These are phyloP conservation scores for Lontra canadensis DNA, from an alignment of 2,113 vertebrate genomes.

Conservation along the genomic window DNA sequence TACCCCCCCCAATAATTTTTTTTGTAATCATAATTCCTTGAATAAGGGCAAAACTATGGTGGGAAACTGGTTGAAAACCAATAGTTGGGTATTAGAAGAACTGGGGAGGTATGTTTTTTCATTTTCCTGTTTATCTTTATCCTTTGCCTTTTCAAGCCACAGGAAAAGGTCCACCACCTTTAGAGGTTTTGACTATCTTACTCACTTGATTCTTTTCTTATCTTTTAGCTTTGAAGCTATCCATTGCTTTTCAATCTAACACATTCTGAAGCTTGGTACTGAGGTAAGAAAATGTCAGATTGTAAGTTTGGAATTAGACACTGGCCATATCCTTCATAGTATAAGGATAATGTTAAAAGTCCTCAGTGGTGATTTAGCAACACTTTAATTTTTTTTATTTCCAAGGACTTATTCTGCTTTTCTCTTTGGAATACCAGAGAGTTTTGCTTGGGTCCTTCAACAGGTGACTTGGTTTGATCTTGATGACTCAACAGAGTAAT, in stretches of 20 bases:
- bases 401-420: conserved; percentile 83
- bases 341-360: not conserved
- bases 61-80: not conserved
- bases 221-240: conserved; percentile 1
- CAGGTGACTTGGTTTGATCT: conserved; percentile 82
- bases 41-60: not conserved
- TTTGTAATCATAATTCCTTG: not conserved
- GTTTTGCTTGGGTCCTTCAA: conserved; percentile 88
- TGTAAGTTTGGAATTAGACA: conserved; percentile 45
- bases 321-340: conserved; percentile 29
- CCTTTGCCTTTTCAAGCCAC: not conserved
- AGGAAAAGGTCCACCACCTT: not conserved
- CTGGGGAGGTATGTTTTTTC: not conserved
- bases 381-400: not conserved
- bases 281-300: conserved; percentile 5
- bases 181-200: not conserved
- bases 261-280: not conserved
- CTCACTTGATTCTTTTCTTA: not conserved
- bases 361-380: conserved; percentile 31
- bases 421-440: conserved; percentile 85
- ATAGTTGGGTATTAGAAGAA: not conserved
- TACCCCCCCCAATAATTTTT: not conserved
- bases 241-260: conserved; percentile 39
- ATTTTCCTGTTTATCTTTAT: not conserved
- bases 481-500: conserved; percentile 84